phyloP scores from a whole-genome alignment of 2,888 invertebrate species.

The Melinopterus prodromus region DNA sequence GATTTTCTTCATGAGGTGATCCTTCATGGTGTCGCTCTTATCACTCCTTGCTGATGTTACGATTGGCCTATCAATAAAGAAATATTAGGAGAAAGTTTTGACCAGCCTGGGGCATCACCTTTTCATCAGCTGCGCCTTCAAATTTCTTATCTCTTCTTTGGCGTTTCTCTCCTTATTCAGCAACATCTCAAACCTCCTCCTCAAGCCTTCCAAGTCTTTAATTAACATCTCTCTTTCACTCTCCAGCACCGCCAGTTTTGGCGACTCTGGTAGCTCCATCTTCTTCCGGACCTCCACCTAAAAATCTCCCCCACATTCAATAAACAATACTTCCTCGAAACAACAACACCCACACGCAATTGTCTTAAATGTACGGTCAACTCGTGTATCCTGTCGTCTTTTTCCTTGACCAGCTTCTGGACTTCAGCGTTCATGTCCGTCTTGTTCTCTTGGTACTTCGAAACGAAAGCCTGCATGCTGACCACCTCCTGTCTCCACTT shows the following conservation, averaged over 20 bases:
- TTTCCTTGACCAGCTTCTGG: slow-evolving; percentile 55
- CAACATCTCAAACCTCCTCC: slow-evolving; percentile 63
- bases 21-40: slow-evolving; percentile 54
- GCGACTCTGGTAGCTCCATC: slow-evolving; percentile 41
- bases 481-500: slow-evolving; percentile 69
- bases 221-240: slow-evolving; percentile 49
- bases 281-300: slow-evolving; percentile 41
- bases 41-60: slow-evolving; percentile 53
- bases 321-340: slow-evolving; percentile 7
- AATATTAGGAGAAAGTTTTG: background rate
- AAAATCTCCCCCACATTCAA: slow-evolving; percentile 25
- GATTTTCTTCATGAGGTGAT: slow-evolving; percentile 60
- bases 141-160: slow-evolving; percentile 59
- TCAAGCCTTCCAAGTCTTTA: slow-evolving; percentile 57
- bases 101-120: slow-evolving; percentile 42
- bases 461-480: slow-evolving; percentile 57
- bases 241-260: slow-evolving; percentile 51
- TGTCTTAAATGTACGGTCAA: slow-evolving; percentile 57
- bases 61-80: slow-evolving; percentile 46
- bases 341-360: slow-evolving; percentile 52
- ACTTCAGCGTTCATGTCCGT: slow-evolving; percentile 55
- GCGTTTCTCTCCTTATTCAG: slow-evolving; percentile 64
- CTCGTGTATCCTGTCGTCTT: slow-evolving; percentile 62
- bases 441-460: slow-evolving; percentile 56
- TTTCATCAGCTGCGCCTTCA: slow-evolving; percentile 59